A percentile compares a stretch with the other conserved stretches of the same genome.
These are phyloP conservation scores for Spisula subtruncata DNA, from an alignment of 2,888 invertebrate genomes.

Conservation along the genomic window DNA sequence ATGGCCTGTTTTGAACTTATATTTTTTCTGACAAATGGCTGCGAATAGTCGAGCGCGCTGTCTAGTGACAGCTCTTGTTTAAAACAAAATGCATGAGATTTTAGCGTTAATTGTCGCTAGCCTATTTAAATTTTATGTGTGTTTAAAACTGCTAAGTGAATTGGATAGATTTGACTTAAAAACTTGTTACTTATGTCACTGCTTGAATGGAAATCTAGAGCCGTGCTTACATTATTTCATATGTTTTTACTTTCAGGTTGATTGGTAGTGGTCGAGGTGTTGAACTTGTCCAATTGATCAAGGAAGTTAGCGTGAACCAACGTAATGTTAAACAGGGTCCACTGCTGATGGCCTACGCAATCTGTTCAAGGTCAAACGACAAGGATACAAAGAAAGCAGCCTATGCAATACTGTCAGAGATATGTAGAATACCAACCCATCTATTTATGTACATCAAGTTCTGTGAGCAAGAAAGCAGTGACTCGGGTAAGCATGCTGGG, in stretches of 20 bases:
- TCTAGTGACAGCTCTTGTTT: too few species aligned
- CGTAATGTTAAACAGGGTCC: conserved; percentile 87
- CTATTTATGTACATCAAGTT: conserved; percentile 73
- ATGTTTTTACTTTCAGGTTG: conserved; percentile 70
- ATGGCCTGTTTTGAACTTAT: too few species aligned
- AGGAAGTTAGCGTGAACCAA: conserved; percentile 84
- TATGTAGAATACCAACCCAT: conserved; percentile 76
- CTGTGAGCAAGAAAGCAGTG: conserved; percentile 67
- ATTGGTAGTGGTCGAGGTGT: conserved; percentile 83
- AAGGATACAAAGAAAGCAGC: conserved; percentile 68
- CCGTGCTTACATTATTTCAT: not conserved
- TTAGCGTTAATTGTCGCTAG: not conserved
- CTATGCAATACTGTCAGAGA: conserved; percentile 61
- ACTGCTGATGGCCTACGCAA: conserved; percentile 72
- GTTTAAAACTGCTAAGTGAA: not conserved
- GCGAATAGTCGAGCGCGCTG: too few species aligned
- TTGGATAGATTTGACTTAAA: not conserved
- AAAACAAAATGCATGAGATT: too few species aligned
- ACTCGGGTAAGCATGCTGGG: conserved; percentile 16
- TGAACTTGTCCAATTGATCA: conserved; percentile 83
- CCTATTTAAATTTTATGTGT: not conserved
- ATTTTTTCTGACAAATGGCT: too few species aligned
- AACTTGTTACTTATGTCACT: not conserved
- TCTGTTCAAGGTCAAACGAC: conserved; percentile 70
- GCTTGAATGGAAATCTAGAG: too few species aligned